Percentiles rank a stretch among this genome's conserved stretches.
Evolutionary conservation across 2,797 vertebrate species (phyloP).

Genomic region (Poecilia gillii): DNA sequence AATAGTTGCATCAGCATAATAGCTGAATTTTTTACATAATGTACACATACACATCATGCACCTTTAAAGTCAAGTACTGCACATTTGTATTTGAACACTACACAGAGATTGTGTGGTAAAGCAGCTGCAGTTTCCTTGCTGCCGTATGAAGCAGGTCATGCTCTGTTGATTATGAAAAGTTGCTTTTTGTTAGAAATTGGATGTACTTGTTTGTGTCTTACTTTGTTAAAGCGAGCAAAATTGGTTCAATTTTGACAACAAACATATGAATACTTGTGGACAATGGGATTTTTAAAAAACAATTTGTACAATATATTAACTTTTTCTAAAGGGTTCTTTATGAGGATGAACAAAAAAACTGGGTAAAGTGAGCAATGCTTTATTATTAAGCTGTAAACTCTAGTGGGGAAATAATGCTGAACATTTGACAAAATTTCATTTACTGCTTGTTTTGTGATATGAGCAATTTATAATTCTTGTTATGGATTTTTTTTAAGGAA

Average conservation of each 20-base stretch:
- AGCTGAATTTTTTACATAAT: conserved; percentile 14
- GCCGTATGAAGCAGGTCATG: conserved; percentile 9
- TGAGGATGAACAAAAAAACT: background rate
- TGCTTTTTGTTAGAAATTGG: conserved; percentile 6
- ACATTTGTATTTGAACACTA: background rate
- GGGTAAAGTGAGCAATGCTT: background rate
- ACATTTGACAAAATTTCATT: background rate
- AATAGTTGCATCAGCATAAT: background rate
- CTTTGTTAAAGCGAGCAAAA: background rate
- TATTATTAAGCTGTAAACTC: background rate
- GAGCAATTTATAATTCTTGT: background rate
- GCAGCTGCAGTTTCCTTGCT: background rate
- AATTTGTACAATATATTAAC: background rate
- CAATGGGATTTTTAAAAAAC: background rate
- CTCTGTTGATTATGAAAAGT: conserved; percentile 17
- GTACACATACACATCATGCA: background rate
- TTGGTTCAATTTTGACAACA: background rate
- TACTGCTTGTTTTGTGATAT: background rate
- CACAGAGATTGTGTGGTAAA: background rate
- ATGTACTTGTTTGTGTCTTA: conserved; percentile 6
- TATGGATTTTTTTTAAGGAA: background rate
- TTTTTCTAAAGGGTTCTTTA: background rate
- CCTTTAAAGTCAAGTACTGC: background rate
- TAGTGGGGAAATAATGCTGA: background rate
- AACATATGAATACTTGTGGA: background rate